These are phyloP conservation scores for Heliornis fulica DNA, from an alignment of 2,113 vertebrate genomes.

Conservation along the genomic window DNA sequence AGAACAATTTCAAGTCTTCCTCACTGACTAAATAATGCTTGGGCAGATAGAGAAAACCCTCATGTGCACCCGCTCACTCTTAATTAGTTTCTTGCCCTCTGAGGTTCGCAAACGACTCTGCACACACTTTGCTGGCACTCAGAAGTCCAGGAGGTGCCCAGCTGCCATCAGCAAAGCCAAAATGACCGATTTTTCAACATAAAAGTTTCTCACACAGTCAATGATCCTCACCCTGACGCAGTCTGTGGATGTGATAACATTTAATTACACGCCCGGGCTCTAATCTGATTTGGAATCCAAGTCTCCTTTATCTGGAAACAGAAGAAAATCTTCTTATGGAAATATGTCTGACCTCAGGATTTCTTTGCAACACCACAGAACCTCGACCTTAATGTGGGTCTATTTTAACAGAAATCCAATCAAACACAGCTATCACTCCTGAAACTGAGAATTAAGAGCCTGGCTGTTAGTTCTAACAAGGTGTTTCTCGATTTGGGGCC, in stretches of 20 bases:
- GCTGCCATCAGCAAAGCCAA: accelerated
- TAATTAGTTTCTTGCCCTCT: neutral
- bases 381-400: accelerated
- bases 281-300: constrained; percentile 5
- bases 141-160: no score
- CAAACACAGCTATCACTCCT: accelerated
- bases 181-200: neutral
- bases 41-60: accelerated
- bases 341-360: neutral
- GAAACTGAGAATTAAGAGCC: accelerated
- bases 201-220: accelerated
- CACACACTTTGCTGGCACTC: accelerated
- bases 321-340: neutral
- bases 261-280: neutral
- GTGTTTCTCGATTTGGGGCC: accelerated
- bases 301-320: neutral
- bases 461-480: accelerated
- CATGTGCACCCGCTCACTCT: accelerated
- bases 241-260: neutral
- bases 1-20: no score
- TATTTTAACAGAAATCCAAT: accelerated
- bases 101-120: neutral
- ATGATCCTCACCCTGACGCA: accelerated
- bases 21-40: accelerated
- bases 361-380: neutral